Evolutionary conservation across 1,140 invertebrate genomes (phyloP), one percentile per base, ranked within the genome.

Genomic region (Sitodiplosis mosellana): DNA sequence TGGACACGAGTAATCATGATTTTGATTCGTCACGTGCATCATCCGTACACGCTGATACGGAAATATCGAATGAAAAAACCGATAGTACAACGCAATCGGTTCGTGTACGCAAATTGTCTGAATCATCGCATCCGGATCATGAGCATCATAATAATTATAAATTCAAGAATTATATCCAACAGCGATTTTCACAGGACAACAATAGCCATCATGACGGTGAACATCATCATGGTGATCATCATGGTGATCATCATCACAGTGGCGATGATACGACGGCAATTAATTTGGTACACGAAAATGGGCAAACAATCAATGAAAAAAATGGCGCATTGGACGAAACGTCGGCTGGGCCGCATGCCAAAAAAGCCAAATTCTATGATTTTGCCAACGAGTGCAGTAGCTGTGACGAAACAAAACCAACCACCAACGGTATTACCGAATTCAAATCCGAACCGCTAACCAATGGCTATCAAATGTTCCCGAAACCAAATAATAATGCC

Each of bases 131-230:
- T 45, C 57, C 61, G 48, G 61, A 64, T 34, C 68, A 69, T 45
- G 69, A 74, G 51, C 72, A 60, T 49, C 72, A 60, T 49, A 64
- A 72, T 53, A 75, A 72, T 43, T 93, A 93, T 68, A 93, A 95
- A 67, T 93, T 92, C 67, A 95, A 95, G 67, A 92, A 87, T 54
- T 87, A 84, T 53, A 94, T 95, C 50, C 90, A 92, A 53, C 80
- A 90, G 58, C 70, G 89, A 42, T 94, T 94, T 57, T 68, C 63
- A 36, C 66, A 68, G 44, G 49, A 50, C 21, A 59, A 63, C 41
- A 44, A 40, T 33, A 27, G 27, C 10, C 41, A 48, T 44, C 59
- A 60, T 42, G 57, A 64, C 38, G 62, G 64, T 49, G 59, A 64
- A 46, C 59, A 59, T 11, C 20, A 38, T 17, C 37, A 38, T 5